phyloP scores from a whole-genome alignment of 1,140 invertebrate species.

The Bombus sibiricus region DNA sequence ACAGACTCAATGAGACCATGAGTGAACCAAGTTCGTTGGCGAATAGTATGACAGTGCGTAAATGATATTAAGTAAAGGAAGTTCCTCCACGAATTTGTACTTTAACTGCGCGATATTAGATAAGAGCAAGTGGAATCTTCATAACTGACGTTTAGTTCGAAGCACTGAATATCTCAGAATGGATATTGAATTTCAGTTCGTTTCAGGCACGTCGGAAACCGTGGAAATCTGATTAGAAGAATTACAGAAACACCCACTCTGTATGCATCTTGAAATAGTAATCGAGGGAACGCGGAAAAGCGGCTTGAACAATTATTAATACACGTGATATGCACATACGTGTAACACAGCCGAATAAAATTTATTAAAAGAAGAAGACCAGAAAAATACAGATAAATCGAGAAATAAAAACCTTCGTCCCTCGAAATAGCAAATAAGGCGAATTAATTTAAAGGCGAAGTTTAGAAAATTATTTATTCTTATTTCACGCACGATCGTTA shows the following conservation, averaged over 20 bases:
- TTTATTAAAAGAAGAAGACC: neutral
- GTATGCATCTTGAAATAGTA: neutral
- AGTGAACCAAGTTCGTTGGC: neutral
- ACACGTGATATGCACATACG: rapidly evolving
- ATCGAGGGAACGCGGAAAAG: neutral
- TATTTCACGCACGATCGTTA: neutral
- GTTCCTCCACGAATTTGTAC: slow-evolving; percentile 54
- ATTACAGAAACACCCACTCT: neutral
- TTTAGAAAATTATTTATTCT: neutral
- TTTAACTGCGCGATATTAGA: slow-evolving; percentile 29
- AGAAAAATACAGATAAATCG: too few relatives aligned
- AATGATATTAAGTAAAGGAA: slow-evolving; percentile 53
- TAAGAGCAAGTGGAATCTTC: slow-evolving; percentile 49
- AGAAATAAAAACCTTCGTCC: too few relatives aligned
- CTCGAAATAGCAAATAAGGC: too few relatives aligned
- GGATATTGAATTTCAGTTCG: slow-evolving; percentile 25
- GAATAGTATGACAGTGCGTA: neutral
- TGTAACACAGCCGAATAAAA: neutral
- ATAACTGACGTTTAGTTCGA: slow-evolving; percentile 44
- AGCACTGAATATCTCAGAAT: neutral
- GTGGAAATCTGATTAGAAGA: neutral
- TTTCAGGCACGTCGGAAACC: neutral
- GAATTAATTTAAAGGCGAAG: neutral
- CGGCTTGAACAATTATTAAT: neutral
- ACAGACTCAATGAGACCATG: neutral